Base-by-base conservation (phyloP, 2,888 invertebrate species). In the Eupithecia centaureata region DNA sequence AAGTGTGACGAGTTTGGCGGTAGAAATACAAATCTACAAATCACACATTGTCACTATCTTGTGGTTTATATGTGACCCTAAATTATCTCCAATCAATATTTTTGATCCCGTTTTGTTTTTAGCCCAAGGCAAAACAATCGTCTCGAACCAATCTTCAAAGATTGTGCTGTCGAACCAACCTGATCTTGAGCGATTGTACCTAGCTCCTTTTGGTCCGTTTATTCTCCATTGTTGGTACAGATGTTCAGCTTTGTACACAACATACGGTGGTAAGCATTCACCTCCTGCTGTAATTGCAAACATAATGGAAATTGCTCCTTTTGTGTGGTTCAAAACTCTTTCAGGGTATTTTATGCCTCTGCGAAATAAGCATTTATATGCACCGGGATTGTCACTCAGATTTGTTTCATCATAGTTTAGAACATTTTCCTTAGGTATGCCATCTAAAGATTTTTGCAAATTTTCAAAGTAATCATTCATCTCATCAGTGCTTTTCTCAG, bases 1-100 rank as follows among this genome's bases (percentile, higher is more conserved):
- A 63, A 47, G 32, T 83, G 81, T 28, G 81, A 75, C 12, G 77
- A 73, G 64, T 82, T 80, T 5, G 78, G 75, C 28, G 82, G 82
- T 56, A 83, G 68, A 67, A 74, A 79, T 33, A 78, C 73, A 71
- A 84, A 83, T 1, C 57, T 80, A 68, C 57, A 75, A 61, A 54
- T 78, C 66, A 58, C 84, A 83, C 28, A 64, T 7, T 60, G 71
- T 28, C 10, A 85, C 61, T 62, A 82, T 73, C 27, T 73, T 52
- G 42, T 63, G 58, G 30, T 70, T 75, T 8, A 78, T 33, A 56
- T 79, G 78, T 10, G 71, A 73, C 35, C 75, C 72, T 30, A 65
- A 47, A 25, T 65, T 61, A 30, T 30, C 30, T 30, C 30, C 30
- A 5, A 30, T 30, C 4, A 30, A 59, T 58, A 73, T 75, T 77